Conservation (phyloP, 2,113 vertebrate genomes). For the Trochalopteron elliotii region DNA sequence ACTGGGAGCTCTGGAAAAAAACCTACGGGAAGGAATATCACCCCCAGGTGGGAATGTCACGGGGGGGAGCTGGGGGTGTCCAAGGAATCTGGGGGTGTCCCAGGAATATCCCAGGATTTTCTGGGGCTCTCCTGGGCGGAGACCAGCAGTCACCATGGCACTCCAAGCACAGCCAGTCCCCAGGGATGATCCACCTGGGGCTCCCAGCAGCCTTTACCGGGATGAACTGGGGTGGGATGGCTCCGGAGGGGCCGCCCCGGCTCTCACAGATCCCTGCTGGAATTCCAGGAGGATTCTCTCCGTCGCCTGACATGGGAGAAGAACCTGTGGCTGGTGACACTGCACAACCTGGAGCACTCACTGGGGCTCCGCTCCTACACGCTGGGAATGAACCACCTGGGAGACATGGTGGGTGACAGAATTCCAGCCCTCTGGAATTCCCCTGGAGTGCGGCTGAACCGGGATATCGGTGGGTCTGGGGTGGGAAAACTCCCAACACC, state of each 20-base stretch:
- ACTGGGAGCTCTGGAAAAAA: constrained; percentile 85
- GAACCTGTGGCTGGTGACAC: constrained; percentile 73
- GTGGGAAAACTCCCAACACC: rapidly evolving
- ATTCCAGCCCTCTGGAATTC: background rate
- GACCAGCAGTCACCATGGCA: rapidly evolving
- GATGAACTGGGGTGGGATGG: rapidly evolving
- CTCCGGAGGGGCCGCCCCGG: rapidly evolving
- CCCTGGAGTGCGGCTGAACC: rapidly evolving
- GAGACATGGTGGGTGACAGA: constrained; percentile 79
- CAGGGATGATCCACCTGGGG: rapidly evolving
- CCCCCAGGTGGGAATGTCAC: background rate
- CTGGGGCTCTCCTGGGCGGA: no score
- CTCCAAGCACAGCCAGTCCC: rapidly evolving
- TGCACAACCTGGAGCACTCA: constrained; percentile 82
- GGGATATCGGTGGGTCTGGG: rapidly evolving
- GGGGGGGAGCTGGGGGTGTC: no score
- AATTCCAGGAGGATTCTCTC: constrained; percentile 60
- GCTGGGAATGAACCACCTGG: constrained; percentile 83
- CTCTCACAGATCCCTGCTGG: background rate
- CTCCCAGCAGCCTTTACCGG: rapidly evolving
- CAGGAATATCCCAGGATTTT: background rate
- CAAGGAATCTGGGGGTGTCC: background rate
- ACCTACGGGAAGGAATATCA: constrained; percentile 67
- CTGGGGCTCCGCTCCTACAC: constrained; percentile 79
- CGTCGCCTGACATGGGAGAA: constrained; percentile 82